These are phyloP conservation scores for Charanyca ferruginea DNA, from an alignment of 2,888 invertebrate species.

Conservation along the genomic window DNA sequence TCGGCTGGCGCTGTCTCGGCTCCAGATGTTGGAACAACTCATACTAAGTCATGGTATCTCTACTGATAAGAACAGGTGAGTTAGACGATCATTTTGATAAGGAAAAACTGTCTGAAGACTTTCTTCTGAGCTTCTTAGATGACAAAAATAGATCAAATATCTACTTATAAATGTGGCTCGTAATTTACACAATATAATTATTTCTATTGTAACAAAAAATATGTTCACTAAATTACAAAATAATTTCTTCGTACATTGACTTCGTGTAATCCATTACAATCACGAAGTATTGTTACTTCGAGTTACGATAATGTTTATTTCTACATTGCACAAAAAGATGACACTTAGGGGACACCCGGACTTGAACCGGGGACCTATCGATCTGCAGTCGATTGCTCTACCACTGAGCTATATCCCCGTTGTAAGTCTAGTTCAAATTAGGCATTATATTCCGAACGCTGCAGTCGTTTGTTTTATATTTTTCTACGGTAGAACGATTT, in stretches of 20 bases:
- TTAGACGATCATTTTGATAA: background rate
- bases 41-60: constrained; percentile 96
- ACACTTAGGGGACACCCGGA: constrained; percentile 91
- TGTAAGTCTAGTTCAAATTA: background rate
- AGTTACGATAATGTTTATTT: too few species aligned
- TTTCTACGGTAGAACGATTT: constrained; percentile 19
- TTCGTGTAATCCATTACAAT: too few species aligned
- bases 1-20: constrained; percentile 95
- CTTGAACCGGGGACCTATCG: constrained; percentile 90
- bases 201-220: too few species aligned
- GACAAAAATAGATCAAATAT: too few species aligned
- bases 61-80: constrained; percentile 95
- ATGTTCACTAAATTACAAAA: too few species aligned
- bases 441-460: constrained; percentile 1
- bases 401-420: constrained; percentile 88
- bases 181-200: too few species aligned
- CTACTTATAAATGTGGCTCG: too few species aligned
- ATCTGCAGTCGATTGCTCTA: constrained; percentile 91
- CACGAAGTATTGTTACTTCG: too few species aligned
- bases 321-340: constrained; percentile 7
- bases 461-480: constrained; percentile 44
- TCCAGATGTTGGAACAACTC: constrained; percentile 97
- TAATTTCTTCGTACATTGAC: too few species aligned
- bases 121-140: too few species aligned
- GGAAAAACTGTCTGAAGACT: background rate